Percentiles rank a stretch among this genome's conserved stretches.
These are phyloP conservation scores for Poeciliopsis paucimaculata DNA, from an alignment of 2,797 vertebrate genomes.

Conservation along the genomic window DNA sequence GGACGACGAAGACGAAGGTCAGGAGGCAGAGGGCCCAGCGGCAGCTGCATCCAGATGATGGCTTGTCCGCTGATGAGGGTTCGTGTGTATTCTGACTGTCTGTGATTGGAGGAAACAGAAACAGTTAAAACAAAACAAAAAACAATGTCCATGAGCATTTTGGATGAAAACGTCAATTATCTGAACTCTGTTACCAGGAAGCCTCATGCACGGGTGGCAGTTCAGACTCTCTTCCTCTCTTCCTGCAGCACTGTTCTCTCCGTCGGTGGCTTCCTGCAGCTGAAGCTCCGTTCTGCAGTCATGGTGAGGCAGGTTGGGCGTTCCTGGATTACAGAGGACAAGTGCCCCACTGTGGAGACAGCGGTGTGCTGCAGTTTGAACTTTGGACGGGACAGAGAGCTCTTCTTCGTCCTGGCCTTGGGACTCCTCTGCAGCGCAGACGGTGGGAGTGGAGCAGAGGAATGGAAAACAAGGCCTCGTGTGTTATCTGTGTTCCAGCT, in stretches of 20 bases:
- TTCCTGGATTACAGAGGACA: conserved; percentile 73
- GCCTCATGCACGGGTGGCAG: not conserved
- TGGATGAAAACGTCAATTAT: not conserved
- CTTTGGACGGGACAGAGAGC: not conserved
- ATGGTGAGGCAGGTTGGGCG: conserved; percentile 44
- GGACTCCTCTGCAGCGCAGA: conserved; percentile 30
- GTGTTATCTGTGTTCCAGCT: conserved; percentile 54
- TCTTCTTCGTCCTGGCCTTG: conserved; percentile 27
- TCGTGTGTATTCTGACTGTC: conserved; percentile 20
- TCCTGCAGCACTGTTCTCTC: not conserved
- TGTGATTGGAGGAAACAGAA: conserved; percentile 28
- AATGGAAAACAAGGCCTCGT: conserved; percentile 64
- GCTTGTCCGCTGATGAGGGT: conserved; percentile 2
- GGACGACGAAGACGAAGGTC: conserved; percentile 21
- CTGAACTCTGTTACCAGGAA: conserved; percentile 44
- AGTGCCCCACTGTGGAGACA: conserved; percentile 42
- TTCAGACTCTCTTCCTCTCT: conserved; percentile 10
- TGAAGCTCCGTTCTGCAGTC: conserved; percentile 7
- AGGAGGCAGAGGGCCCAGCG: not conserved
- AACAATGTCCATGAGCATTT: not conserved
- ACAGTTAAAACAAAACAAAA: not conserved
- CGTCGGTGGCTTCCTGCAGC: conserved; percentile 7
- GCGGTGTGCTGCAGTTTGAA: conserved; percentile 23
- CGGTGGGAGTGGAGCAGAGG: conserved; percentile 54
- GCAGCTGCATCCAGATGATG: conserved; percentile 1